Conservation (phyloP, 2,797 vertebrate genomes). For the Hyperoplus lanceolatus region DNA sequence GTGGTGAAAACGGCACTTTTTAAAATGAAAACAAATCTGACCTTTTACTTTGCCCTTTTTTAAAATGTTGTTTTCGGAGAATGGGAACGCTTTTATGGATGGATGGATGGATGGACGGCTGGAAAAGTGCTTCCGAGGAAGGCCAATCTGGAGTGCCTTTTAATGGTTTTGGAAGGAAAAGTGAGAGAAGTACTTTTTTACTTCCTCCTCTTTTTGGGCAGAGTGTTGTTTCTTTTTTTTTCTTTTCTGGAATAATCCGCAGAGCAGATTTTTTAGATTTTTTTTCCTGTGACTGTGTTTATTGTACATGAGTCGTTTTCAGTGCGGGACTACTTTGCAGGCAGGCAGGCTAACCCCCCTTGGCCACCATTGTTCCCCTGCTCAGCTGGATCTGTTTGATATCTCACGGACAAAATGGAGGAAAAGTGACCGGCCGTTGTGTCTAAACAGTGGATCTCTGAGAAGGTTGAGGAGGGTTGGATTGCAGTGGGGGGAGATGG, state of each 20-base stretch:
- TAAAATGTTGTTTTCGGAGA: constrained; percentile 73
- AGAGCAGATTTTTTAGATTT: constrained; percentile 71
- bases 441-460: constrained; percentile 53
- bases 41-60: constrained; percentile 86
- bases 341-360: constrained; percentile 13
- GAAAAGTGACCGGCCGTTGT: constrained; percentile 31
- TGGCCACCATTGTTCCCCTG: constrained; percentile 65
- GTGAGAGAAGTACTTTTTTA: constrained; percentile 30
- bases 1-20: constrained; percentile 94
- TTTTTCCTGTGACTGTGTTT: constrained; percentile 77
- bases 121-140: constrained; percentile 80
- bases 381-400: constrained; percentile 72
- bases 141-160: constrained; percentile 85
- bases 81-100: constrained; percentile 78
- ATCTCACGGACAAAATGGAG: constrained; percentile 67
- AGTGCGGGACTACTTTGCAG: constrained; percentile 59
- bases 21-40: constrained; percentile 76
- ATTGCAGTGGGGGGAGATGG: constrained; percentile 33
- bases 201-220: constrained; percentile 69
- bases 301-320: constrained; percentile 77
- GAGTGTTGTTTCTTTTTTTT: constrained; percentile 61
- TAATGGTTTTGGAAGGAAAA: constrained; percentile 76
- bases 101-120: constrained; percentile 79
- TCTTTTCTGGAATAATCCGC: constrained; percentile 73
- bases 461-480: constrained; percentile 49